A percentile compares a stretch with the other conserved stretches of the same genome.
These are phyloP conservation scores for Sarcophaga variegata DNA, from an alignment of 2,888 invertebrate genomes.

Conservation along the genomic window DNA sequence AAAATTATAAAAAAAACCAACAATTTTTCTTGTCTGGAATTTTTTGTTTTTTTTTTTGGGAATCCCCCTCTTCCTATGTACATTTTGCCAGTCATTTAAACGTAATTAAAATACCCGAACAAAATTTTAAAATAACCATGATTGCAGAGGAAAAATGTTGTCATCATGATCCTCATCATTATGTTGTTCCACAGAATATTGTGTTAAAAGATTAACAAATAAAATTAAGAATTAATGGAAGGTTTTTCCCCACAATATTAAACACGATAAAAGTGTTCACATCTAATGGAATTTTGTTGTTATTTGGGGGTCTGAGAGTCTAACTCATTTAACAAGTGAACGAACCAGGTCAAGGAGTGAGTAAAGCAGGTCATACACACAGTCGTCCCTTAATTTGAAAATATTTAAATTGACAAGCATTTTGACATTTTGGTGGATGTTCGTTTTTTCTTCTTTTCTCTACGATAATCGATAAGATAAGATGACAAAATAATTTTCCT, in stretches of 20 bases:
- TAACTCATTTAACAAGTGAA: no score
- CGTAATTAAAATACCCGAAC: slow-evolving; percentile 52
- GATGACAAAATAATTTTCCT: slow-evolving; percentile 41
- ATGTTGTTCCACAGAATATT: not conserved
- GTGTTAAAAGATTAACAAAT: slow-evolving; percentile 15
- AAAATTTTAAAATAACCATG: slow-evolving; percentile 60
- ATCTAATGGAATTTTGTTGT: slow-evolving; percentile 40
- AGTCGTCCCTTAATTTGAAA: slow-evolving; percentile 35
- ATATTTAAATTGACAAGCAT: slow-evolving; percentile 55
- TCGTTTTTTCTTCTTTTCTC: slow-evolving; percentile 1
- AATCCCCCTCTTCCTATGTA: not conserved
- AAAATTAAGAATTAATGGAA: slow-evolving; percentile 17
- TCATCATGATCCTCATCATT: not conserved
- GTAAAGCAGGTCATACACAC: no score
- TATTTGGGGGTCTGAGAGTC: not conserved
- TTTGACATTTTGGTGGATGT: slow-evolving; percentile 41
- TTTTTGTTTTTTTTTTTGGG: not conserved
- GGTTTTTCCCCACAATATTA: slow-evolving; percentile 11
- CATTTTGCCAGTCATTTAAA: slow-evolving; percentile 59
- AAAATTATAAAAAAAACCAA: slow-evolving; percentile 11
- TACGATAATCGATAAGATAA: not conserved
- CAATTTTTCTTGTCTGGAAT: slow-evolving; percentile 15
- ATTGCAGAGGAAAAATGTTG: slow-evolving; percentile 51
- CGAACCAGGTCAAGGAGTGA: no score
- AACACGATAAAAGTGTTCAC: slow-evolving; percentile 6